Base-by-base conservation (phyloP, 2,113 vertebrate species). In the Pristiophorus japonicus region DNA sequence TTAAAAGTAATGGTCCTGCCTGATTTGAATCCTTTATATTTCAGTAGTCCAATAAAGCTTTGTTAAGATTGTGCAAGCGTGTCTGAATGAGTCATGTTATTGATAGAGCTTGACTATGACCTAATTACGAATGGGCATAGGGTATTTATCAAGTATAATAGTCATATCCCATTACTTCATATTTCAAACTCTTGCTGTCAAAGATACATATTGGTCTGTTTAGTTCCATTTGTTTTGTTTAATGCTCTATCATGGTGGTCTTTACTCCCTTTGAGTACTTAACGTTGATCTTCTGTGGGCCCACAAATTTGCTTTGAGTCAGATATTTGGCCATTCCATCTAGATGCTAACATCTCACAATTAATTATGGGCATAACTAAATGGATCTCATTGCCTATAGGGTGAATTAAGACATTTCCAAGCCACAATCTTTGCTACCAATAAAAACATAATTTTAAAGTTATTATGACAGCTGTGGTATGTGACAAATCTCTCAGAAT, bases 91-190 rank as follows among this genome's bases (percentile, higher is more conserved):
- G 62, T 8, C 18, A 42, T 18, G 30, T 63, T 63, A 63, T 92
- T 63, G n/a, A 92, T 92, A 92, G 59, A 65, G 38, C 24, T 70
- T 94, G 66, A 94, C 12, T 47, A 59, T 90, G 24, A 94, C 70
- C 65, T 67, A 67, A 67, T 51, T 30, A 45, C 65, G 34, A 30
- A 45, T 94, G 27, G 93, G 22, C 27, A 63, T 42, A 1, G 30
- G 34, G 63, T 34, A 38, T 91, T 38, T 63, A 63, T 94, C 65
- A 42, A 45, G 62, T 45, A 65, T 42, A 94, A 67, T 90, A 81
- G n/a, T 90, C 87, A 34, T 59, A 90, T 90, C 30, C 88, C 30
- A 62, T 59, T 91, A 63, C n/a, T 38, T n/a, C 55, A 38, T 92
- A 92, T 65, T 92, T 92, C 34, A 63, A 20, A 63, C 34, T 91